Percentiles rank a stretch among this genome's conserved stretches.
These are phyloP conservation scores for Menidia beryllina DNA, from an alignment of 2,113 vertebrate species.

Conservation along the genomic window DNA sequence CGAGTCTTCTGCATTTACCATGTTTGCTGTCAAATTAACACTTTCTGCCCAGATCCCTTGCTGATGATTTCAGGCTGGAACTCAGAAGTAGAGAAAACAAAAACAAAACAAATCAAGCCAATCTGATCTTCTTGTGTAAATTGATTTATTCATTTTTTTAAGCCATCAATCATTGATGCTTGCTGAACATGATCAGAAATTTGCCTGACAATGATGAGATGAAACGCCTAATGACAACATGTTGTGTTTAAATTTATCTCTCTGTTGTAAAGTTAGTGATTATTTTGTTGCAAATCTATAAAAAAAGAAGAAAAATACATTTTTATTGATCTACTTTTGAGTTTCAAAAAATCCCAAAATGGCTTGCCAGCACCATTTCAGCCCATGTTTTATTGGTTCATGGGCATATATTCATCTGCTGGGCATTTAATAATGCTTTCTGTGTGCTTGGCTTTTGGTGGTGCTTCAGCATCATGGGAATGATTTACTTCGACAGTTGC, in stretches of 20 bases:
- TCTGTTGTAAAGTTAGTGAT: conserved; percentile 1
- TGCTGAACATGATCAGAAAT: conserved; percentile 3
- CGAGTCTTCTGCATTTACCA: conserved; percentile 42
- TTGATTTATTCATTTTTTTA: not conserved
- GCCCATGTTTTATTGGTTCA: conserved; percentile 63
- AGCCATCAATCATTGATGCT: not conserved
- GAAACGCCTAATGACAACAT: not conserved
- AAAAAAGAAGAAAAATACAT: conserved; percentile 13
- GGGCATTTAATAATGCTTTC: conserved; percentile 69
- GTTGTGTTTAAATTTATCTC: conserved; percentile 5
- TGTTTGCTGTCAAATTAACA: conserved; percentile 66
- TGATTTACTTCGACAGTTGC: conserved; percentile 64
- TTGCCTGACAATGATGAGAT: not conserved
- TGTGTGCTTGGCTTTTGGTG: conserved; percentile 73
- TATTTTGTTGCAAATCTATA: conserved; percentile 5
- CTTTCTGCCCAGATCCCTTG: conserved; percentile 60
- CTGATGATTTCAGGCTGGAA: conserved; percentile 68
- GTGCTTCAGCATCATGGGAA: conserved; percentile 70
- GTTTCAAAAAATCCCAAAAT: conserved; percentile 68
- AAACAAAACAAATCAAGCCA: conserved; percentile 17
- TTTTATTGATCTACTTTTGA: conserved; percentile 77
- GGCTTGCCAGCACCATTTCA: conserved; percentile 62
- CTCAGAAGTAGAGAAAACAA: conserved; percentile 75
- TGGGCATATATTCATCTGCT: conserved; percentile 68
- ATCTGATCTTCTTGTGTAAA: conserved; percentile 14